A percentile compares a stretch with the other conserved stretches of the same genome.
Conservation (phyloP, 2,113 vertebrate genomes). For the Indicator maculatus region DNA sequence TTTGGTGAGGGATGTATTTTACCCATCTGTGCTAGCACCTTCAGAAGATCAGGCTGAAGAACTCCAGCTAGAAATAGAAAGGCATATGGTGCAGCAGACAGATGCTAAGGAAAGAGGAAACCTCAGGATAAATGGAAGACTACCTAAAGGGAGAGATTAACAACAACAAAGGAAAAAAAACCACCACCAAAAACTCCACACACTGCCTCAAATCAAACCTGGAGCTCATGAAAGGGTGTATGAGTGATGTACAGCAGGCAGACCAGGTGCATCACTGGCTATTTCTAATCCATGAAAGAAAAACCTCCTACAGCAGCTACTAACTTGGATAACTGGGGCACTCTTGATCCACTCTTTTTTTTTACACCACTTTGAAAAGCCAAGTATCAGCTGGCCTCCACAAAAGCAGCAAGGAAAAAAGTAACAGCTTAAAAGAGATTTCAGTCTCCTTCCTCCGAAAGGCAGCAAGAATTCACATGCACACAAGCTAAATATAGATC, state of each 20-base stretch:
- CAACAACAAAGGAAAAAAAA: too few relatives aligned
- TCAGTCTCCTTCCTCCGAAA: not conserved
- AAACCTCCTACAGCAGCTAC: not conserved
- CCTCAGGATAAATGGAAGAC: not conserved
- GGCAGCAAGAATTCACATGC: not conserved
- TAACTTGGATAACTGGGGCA: conserved; percentile 12
- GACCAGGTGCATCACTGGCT: not conserved
- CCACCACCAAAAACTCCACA: not conserved
- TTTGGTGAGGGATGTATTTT: not conserved
- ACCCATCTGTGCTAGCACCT: not conserved
- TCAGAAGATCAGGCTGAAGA: not conserved
- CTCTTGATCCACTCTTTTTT: not conserved
- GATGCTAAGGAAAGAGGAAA: not conserved
- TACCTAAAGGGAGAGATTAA: not conserved
- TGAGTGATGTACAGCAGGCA: not conserved
- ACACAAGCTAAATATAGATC: not conserved
- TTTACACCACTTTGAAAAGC: not conserved
- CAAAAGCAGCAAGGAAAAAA: not conserved
- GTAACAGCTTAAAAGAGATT: not conserved
- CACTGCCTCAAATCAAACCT: fast-evolving
- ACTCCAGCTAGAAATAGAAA: not conserved
- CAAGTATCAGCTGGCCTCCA: not conserved
- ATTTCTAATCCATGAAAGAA: not conserved
- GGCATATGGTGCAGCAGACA: not conserved
- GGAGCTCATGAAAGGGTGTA: not conserved